Percentiles rank a stretch among this genome's conserved stretches.
phyloP scores from a whole-genome alignment of 2,113 vertebrate genomes.

The Lampris megalopsis region DNA sequence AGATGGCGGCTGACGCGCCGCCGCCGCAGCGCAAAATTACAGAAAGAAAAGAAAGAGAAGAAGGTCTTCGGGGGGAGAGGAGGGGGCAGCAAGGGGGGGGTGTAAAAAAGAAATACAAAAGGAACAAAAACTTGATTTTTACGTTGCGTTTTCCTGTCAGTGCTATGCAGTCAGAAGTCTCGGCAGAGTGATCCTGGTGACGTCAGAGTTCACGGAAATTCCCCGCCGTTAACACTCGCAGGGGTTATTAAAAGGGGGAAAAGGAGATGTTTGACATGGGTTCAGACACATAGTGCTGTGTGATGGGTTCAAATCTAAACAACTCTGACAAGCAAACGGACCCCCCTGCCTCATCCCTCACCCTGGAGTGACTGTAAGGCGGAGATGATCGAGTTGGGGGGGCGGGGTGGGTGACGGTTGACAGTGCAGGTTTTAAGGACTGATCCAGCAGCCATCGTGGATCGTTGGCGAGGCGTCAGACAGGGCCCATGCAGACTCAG shows the following conservation, averaged over 20 bases:
- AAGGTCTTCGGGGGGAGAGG: not conserved
- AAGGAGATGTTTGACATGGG: slow-evolving; percentile 43
- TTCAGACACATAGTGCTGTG: slow-evolving; percentile 46
- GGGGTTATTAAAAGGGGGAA: slow-evolving; percentile 12
- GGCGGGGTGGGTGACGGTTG: slow-evolving; percentile 55
- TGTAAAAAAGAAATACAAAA: not conserved
- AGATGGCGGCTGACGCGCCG: slow-evolving; percentile 58
- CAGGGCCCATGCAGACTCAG: slow-evolving; percentile 54
- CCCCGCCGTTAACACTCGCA: not conserved
- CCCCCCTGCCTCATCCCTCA: slow-evolving; percentile 29
- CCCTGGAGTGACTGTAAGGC: slow-evolving; percentile 43
- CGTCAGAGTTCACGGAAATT: slow-evolving; percentile 40
- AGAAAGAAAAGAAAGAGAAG: not conserved
- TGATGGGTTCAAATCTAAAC: slow-evolving; percentile 54
- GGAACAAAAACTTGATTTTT: slow-evolving; percentile 25
- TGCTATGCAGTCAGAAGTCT: slow-evolving; percentile 36
- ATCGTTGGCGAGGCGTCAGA: slow-evolving; percentile 26
- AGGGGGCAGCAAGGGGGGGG: not conserved
- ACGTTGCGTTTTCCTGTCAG: slow-evolving; percentile 35
- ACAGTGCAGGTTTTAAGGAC: slow-evolving; percentile 58
- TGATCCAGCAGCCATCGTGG: slow-evolving; percentile 33
- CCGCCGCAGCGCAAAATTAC: slow-evolving; percentile 49
- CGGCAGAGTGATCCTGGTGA: slow-evolving; percentile 34
- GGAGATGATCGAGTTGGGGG: slow-evolving; percentile 25
- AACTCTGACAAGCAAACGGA: slow-evolving; percentile 19